A percentile compares a stretch with the other conserved stretches of the same genome.
Evolutionary conservation across 2,113 vertebrate genomes (phyloP).

Genomic region (Rhineura floridana): DNA sequence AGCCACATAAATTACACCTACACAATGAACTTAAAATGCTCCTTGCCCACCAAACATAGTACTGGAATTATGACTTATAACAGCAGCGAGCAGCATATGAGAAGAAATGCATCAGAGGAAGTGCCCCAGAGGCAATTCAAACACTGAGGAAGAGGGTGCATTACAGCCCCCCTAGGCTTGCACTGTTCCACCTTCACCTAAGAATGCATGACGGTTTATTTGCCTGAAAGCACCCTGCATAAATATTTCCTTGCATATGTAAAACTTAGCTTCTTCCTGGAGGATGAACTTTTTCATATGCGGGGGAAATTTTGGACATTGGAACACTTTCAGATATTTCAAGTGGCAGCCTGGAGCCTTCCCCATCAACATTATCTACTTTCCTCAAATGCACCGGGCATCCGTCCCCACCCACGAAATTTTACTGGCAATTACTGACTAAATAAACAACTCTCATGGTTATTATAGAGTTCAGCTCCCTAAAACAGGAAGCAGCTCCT

Average conservation of each 20-base stretch:
- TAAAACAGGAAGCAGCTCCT: too few species aligned
- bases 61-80: constrained; percentile 4
- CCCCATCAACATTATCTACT: not conserved
- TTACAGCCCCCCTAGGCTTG: not conserved
- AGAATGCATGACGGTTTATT: not conserved
- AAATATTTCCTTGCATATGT: too few species aligned
- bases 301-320: not conserved
- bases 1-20: constrained; percentile 27
- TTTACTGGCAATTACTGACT: too few species aligned
- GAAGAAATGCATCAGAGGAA: too few species aligned
- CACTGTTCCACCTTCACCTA: not conserved
- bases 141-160: not conserved
- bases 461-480: too few species aligned
- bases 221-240: not conserved
- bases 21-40: constrained; percentile 7
- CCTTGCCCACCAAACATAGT: not conserved
- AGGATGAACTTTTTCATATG: not conserved
- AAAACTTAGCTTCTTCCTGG: not conserved
- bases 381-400: not conserved
- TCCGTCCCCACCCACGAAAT: too few species aligned
- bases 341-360: not conserved
- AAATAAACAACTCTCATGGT: too few species aligned
- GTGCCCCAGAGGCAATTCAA: not conserved
- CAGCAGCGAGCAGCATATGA: not conserved
- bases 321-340: not conserved